phyloP scores from a whole-genome alignment of 2,797 vertebrate species.

The Coregonus suidteri region DNA sequence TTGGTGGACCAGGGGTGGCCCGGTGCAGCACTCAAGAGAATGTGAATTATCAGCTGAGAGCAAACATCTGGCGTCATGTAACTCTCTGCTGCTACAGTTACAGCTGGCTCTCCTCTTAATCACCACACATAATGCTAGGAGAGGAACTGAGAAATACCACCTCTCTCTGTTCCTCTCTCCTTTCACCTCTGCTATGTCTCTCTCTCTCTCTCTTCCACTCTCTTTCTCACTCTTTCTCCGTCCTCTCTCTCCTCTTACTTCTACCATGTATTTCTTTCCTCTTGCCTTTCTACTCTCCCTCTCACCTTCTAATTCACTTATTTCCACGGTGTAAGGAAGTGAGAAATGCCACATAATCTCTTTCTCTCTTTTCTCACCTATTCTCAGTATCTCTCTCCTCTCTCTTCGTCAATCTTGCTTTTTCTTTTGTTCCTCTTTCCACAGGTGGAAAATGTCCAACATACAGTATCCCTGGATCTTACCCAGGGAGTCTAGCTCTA shows the following conservation, averaged over 20 bases:
- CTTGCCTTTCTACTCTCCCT: too few species aligned
- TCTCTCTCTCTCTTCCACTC: neutral
- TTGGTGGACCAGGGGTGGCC: slow-evolving; percentile 23
- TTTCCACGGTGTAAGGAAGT: too few species aligned
- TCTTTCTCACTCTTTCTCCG: too few species aligned
- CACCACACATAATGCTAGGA: neutral
- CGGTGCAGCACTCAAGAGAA: slow-evolving; percentile 24
- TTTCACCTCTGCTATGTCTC: neutral
- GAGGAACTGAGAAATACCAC: neutral
- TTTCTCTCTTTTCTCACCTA: neutral
- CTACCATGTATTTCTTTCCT: too few species aligned
- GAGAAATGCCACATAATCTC: too few species aligned
- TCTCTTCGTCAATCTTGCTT: neutral
- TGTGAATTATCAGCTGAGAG: slow-evolving; percentile 32
- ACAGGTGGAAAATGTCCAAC: slow-evolving; percentile 49
- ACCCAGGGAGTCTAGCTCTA: slow-evolving; percentile 42
- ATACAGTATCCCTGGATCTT: slow-evolving; percentile 31
- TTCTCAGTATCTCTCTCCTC: neutral
- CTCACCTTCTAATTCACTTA: too few species aligned
- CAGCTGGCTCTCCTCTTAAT: neutral
- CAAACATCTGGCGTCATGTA: slow-evolving; percentile 43
- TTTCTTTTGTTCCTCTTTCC: slow-evolving; percentile 11
- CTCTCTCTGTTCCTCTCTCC: neutral
- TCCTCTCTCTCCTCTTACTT: too few species aligned
- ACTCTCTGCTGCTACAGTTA: neutral